These are phyloP conservation scores for Hydraecia micacea DNA, from an alignment of 2,888 invertebrate genomes.

Conservation along the genomic window DNA sequence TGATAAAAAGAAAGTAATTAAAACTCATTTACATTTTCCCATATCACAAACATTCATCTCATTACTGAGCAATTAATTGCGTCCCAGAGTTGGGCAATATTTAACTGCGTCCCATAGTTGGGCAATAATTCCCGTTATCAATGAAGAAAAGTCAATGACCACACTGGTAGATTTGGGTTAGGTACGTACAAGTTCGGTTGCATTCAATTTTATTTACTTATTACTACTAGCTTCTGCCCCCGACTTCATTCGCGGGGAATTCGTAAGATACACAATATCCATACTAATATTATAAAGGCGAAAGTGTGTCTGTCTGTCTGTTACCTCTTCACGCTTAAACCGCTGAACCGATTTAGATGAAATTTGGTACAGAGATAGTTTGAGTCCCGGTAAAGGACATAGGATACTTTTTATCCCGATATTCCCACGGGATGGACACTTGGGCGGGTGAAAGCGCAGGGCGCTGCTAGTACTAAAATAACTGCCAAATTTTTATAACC, in stretches of 20 bases:
- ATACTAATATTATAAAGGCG: too few species aligned
- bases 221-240: background rate
- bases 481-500: background rate
- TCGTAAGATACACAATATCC: background rate
- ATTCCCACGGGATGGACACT: too few species aligned
- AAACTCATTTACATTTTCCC: conserved; percentile 45
- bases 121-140: conserved; percentile 57
- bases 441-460: too few species aligned
- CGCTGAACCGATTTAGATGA: too few species aligned
- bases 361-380: too few species aligned
- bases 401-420: too few species aligned
- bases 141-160: conserved; percentile 43
- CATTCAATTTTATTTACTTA: conserved; percentile 19
- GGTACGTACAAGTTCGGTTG: conserved; percentile 27
- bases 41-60: conserved; percentile 33
- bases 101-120: conserved; percentile 47
- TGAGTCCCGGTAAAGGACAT: too few species aligned
- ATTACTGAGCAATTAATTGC: conserved; percentile 33
- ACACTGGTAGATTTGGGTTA: conserved; percentile 38
- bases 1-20: conserved; percentile 35
- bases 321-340: too few species aligned
- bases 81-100: conserved; percentile 45
- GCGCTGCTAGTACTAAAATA: background rate
- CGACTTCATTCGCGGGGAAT: background rate
- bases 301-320: too few species aligned